Base-by-base conservation (phyloP, 2,797 vertebrate genomes). In the Lacerta viridis region DNA sequence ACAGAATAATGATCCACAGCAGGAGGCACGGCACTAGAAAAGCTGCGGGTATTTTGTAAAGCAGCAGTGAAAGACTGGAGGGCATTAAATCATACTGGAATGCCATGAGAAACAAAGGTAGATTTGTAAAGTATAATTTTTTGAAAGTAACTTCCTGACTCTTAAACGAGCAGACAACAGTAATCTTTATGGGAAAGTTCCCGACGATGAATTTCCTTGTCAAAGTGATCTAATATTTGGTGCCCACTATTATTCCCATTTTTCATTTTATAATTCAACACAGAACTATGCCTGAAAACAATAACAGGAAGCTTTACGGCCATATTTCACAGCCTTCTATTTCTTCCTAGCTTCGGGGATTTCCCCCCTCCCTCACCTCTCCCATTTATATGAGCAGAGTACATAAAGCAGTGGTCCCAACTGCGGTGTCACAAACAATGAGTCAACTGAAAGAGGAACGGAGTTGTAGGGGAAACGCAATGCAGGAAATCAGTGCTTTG, bases 141-240 rank as follows among this genome's bases (percentile, higher is more conserved):
- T 92, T 83, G 76, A 91, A 93, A 94, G 91, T 79, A 93, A 91
- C 92, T 92, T 92, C 92, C 59, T 87, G 85, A 85, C 83, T 85
- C 64, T 36, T 36, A 87, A 94, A 93, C 69, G 18, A 88, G 84
- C 89, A 85, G 43, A 71, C 66, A n/a, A 88, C 80, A 41, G 18
- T 71, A 7, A 39, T 50, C 25, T 75, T 88, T 88, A 88, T 84
- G 76, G 92, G 89, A 90, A 95, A 92, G 89, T 80, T 94, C 89
- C 86, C 76, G 74, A 87, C 89, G 83, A 93, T 89, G 93, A 93
- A 90, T 95, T 93, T 94, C 90, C 93, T 91, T 94, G 93, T 92
- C 93, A 90, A 88, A 55, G 76, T 64, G 87, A 93, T 93, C 92
- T 82, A 88, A 86, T 88, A 86, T 68, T 83, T 89, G 93, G 90